Evolutionary conservation across 2,888 invertebrate genomes (phyloP).

Genomic region (Diploptera punctata): DNA sequence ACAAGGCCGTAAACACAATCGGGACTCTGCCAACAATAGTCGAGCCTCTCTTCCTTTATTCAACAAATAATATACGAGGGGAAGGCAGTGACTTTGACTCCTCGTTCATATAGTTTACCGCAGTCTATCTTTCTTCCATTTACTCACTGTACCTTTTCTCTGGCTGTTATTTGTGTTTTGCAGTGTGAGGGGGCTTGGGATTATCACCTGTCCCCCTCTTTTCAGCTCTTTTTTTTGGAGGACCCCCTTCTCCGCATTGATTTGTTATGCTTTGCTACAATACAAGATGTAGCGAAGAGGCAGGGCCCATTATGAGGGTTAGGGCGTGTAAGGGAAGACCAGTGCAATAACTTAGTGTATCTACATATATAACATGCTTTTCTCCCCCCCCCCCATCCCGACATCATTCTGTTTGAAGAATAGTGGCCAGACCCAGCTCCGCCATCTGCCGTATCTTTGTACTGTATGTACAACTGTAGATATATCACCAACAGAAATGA

Average conservation of each 20-base stretch:
- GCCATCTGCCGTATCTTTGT: background rate
- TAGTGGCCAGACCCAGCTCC: background rate
- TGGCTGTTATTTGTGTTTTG: conserved; percentile 7
- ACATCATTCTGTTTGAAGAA: background rate
- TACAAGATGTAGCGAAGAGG: conserved; percentile 31
- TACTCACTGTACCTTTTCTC: conserved; percentile 26
- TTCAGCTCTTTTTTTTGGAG: conserved; percentile 6
- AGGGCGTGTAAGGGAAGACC: conserved; percentile 29
- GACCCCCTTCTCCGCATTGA: conserved; percentile 8
- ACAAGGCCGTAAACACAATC: conserved; percentile 26
- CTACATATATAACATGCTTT: too few relatives aligned
- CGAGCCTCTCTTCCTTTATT: conserved; percentile 2
- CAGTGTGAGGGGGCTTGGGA: conserved; percentile 9
- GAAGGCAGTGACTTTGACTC: background rate
- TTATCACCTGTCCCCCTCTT: conserved; percentile 36
- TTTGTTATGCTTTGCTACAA: conserved; percentile 31
- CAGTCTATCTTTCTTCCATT: conserved; percentile 40
- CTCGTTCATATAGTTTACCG: background rate
- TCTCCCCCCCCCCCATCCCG: too few relatives aligned
- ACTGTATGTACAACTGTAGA: too few relatives aligned
- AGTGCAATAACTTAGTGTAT: background rate
- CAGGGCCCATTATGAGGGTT: conserved; percentile 27
- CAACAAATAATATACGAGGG: conserved; percentile 34
- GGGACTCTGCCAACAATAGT: background rate
- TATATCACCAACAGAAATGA: too few relatives aligned